Evolutionary conservation across 2,113 vertebrate genomes (phyloP).

Genomic region (Lampris megalopsis): DNA sequence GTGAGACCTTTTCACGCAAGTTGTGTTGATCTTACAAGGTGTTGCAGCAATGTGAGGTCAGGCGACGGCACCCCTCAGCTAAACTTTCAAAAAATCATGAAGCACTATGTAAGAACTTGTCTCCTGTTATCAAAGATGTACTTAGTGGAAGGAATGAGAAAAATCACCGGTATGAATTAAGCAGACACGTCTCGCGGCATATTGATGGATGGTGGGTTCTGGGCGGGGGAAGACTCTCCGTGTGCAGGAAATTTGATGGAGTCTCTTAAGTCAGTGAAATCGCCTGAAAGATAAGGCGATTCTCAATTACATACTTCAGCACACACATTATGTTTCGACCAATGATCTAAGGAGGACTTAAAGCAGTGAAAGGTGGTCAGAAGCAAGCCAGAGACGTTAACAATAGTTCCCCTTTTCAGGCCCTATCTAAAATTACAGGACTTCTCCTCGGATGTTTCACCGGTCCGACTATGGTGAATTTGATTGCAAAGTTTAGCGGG

Average conservation of each 20-base stretch:
- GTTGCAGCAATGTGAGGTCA: too few relatives aligned
- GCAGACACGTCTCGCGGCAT: not conserved
- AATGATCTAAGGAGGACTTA: constrained; percentile 26
- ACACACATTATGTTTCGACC: constrained; percentile 55
- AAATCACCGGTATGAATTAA: constrained; percentile 17
- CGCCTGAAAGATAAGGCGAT: constrained; percentile 55
- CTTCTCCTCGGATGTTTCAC: too few relatives aligned
- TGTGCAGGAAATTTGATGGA: constrained; percentile 43
- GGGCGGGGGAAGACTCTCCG: constrained; percentile 20
- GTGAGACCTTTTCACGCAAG: too few relatives aligned
- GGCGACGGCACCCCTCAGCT: too few relatives aligned
- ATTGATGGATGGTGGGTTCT: not conserved
- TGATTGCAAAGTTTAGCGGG: too few relatives aligned
- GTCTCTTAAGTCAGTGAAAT: constrained; percentile 28
- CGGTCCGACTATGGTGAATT: too few relatives aligned
- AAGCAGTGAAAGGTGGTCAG: constrained; percentile 59
- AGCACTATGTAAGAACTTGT: too few relatives aligned
- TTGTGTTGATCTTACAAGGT: too few relatives aligned
- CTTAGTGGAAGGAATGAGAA: not conserved
- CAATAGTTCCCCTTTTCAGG: not conserved
- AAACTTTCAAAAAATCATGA: too few relatives aligned
- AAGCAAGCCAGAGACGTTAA: constrained; percentile 51
- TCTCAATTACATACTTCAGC: constrained; percentile 65
- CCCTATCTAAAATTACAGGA: too few relatives aligned
- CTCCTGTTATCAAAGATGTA: not conserved